These are phyloP conservation scores for Cepaea hortensis DNA, from an alignment of 2,888 invertebrate species.

Conservation along the genomic window DNA sequence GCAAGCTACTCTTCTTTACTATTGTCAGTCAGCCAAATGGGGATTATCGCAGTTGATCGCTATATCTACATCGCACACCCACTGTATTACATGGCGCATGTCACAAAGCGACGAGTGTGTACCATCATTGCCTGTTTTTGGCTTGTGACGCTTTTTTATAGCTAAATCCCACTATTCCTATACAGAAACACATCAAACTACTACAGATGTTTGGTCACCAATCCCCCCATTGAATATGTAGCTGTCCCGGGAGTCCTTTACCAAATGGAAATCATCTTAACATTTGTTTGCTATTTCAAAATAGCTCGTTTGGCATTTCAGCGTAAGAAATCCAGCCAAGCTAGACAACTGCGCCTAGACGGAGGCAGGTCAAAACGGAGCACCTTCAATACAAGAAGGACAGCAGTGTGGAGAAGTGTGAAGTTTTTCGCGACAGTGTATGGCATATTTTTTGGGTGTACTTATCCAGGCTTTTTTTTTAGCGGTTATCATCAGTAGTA, in stretches of 20 bases:
- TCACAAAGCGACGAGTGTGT: not conserved
- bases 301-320: slow-evolving; percentile 14
- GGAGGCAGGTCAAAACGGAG: no score
- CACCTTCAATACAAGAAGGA: not conserved
- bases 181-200: not conserved
- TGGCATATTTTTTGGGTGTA: not conserved
- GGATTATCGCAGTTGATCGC: slow-evolving; percentile 19
- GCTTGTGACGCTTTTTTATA: not conserved
- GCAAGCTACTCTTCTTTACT: not conserved
- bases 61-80: slow-evolving; percentile 31
- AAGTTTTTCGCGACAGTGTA: slow-evolving; percentile 6
- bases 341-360: not conserved
- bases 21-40: slow-evolving; percentile 13
- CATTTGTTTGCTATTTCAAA: slow-evolving; percentile 18
- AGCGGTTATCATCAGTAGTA: not conserved
- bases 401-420: slow-evolving; percentile 4
- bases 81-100: not conserved
- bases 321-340: not conserved
- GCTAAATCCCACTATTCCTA: not conserved
- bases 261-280: not conserved
- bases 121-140: not conserved
- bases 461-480: not conserved
- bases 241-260: not conserved
- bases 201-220: not conserved
- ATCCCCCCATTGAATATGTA: not conserved